Evolutionary conservation across 1,140 invertebrate species (phyloP), one percentile per base, ranked within the genome.

Genomic region (Lepidotrigona ventralis): DNA sequence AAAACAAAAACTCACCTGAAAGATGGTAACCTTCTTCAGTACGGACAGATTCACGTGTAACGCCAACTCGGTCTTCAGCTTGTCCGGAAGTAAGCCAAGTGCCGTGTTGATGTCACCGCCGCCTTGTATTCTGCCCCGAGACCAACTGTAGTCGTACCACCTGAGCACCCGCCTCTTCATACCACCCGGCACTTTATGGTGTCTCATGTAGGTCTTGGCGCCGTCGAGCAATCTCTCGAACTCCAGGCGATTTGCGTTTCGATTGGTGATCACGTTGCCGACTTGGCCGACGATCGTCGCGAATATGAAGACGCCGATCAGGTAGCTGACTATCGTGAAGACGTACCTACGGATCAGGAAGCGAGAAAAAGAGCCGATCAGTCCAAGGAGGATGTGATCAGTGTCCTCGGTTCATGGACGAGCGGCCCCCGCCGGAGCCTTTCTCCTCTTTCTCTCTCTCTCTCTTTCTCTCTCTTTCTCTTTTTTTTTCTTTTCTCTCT

Each of bases 61-160:
- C 15, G 98, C 98, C 79, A 99, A 95, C 94, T 99, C 98, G 46
- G 98, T 99, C 95, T 99, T 99, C 72, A 99, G 95, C 94, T 99
- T 99, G 92, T 99, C 98, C 2, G 98, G 98, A 46, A 99, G 95
- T 68, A 99, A 94, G 8, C 98, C 98, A 66, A 99, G 94, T 2
- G 98, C 98, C 12, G 98, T 99, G 92, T 99, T 99, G 89, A 99
- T 99, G 93, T 99, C 98, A 46, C 98, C 98, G 26, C 98, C 98
- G 21, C 98, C 98, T 93, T 99, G 98, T 84, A 99, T 99, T 58
- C 98, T 95, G n/a, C 98, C 98, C 85, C 98, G 96, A 1, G 98
- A 99, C 98, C 98, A 99, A 5, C 98, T 98, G 93, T 99, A 99
- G 93, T 99, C 98, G 93, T 99, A 99, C 98, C 98, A 99, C 17